These are phyloP conservation scores for Armadillidium nasatum DNA, from an alignment of 1,140 invertebrate genomes.

Conservation along the genomic window DNA sequence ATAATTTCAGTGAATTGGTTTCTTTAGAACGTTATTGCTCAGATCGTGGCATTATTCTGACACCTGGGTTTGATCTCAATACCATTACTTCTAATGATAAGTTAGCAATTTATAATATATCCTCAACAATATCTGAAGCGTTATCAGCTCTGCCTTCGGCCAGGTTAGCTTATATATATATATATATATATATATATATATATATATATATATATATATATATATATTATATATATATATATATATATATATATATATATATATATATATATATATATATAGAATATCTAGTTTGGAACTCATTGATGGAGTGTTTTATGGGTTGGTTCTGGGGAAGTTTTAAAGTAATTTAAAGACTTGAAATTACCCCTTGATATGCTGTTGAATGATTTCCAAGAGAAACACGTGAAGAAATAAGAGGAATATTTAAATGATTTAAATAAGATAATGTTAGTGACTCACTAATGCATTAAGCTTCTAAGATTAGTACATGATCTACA, in stretches of 20 bases:
- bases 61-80: constrained; percentile 61
- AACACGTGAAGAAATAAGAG: no score
- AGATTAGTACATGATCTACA: no score
- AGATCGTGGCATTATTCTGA: constrained; percentile 54
- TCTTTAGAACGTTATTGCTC: constrained; percentile 62
- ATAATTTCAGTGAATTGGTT: constrained; percentile 55
- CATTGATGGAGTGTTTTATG: no score
- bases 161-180: constrained; percentile 48
- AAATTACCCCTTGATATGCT: no score
- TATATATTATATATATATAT: not conserved
- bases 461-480: no score
- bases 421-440: no score
- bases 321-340: no score
- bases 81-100: constrained; percentile 50
- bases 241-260: not conserved
- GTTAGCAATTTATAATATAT: constrained; percentile 22
- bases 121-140: constrained; percentile 57
- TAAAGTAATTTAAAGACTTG: no score
- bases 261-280: not conserved
- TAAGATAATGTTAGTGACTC: no score
- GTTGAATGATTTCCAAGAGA: no score
- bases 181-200: constrained; percentile 40
- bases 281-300: no score
- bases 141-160: constrained; percentile 53
- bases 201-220: not conserved